Percentiles rank a stretch among this genome's conserved stretches.
These are phyloP conservation scores for Channa striata DNA, from an alignment of 2,797 vertebrate species.

Conservation along the genomic window DNA sequence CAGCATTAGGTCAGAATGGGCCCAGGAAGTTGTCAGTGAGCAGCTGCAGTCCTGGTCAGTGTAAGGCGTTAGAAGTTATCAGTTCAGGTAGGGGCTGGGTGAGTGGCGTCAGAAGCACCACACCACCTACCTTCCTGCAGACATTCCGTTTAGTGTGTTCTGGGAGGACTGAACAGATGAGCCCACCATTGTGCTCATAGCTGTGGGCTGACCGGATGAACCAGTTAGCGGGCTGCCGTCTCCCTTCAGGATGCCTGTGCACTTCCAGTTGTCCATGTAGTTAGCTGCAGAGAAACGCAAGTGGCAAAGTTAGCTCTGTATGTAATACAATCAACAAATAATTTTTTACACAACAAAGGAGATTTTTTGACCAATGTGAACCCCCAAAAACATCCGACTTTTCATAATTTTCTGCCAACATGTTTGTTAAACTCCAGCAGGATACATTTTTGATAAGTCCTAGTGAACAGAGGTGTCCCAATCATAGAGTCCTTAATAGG, in stretches of 20 bases:
- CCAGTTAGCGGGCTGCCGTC: slow-evolving; percentile 96
- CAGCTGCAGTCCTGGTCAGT: slow-evolving; percentile 67
- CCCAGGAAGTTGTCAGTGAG: slow-evolving; percentile 64
- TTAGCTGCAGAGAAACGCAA: slow-evolving; percentile 85
- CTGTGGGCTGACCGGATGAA: slow-evolving; percentile 88
- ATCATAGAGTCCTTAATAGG: too few relatives aligned
- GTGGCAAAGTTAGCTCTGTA: not conserved
- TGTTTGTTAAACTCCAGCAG: too few relatives aligned
- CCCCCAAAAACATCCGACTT: too few relatives aligned
- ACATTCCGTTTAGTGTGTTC: slow-evolving; percentile 90
- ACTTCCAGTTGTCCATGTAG: slow-evolving; percentile 99
- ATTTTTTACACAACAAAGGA: not conserved
- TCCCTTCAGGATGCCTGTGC: slow-evolving; percentile 97
- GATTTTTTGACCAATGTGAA: too few relatives aligned
- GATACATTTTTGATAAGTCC: too few relatives aligned
- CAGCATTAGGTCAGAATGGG: slow-evolving; percentile 60
- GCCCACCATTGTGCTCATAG: slow-evolving; percentile 88
- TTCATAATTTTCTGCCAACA: not conserved
- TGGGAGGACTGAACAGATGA: slow-evolving; percentile 89
- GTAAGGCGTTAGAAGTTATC: slow-evolving; percentile 67
- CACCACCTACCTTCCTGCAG: slow-evolving; percentile 92
- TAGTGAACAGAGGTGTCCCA: too few relatives aligned
- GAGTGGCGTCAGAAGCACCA: slow-evolving; percentile 83
- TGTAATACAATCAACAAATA: not conserved
- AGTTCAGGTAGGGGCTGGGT: slow-evolving; percentile 66